Conservation (phyloP, 2,113 vertebrate genomes). For the Corynorhinus townsendii region DNA sequence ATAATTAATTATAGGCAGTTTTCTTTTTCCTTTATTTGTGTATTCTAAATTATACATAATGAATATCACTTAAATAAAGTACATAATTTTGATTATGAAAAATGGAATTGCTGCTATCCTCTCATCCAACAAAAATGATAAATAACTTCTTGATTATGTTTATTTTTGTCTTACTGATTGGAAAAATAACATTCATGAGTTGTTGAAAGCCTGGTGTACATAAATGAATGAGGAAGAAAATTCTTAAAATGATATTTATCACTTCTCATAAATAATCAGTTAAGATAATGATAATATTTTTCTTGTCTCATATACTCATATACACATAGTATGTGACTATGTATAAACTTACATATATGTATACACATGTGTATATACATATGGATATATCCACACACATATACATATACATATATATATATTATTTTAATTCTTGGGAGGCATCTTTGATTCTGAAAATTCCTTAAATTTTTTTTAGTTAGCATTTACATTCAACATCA, state of each 20-base stretch:
- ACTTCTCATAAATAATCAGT: not conserved
- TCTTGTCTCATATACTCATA: not conserved
- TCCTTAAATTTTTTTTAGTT: not conserved
- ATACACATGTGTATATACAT: not conserved
- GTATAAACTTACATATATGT: not conserved
- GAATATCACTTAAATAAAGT: not conserved
- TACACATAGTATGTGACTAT: not conserved
- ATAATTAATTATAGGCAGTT: not conserved
- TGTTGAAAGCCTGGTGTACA: not conserved
- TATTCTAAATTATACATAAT: constrained; percentile 6
- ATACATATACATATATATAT: not conserved
- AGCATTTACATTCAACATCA: not conserved
- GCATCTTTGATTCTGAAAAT: not conserved
- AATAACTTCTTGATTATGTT: constrained; percentile 12
- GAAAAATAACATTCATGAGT: not conserved
- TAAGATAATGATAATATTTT: not conserved
- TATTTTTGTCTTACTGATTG: not conserved
- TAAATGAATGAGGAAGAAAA: not conserved
- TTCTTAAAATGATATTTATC: not conserved
- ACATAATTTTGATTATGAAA: not conserved
- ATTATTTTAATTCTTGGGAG: not conserved
- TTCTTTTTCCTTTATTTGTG: not conserved
- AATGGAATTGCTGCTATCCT: not conserved
- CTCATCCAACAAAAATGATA: not conserved
- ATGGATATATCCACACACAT: not conserved